Percentiles rank a stretch among this genome's conserved stretches.
phyloP scores from a whole-genome alignment of 92 coral and sea anemone species.

The Blastomussa wellsi region DNA sequence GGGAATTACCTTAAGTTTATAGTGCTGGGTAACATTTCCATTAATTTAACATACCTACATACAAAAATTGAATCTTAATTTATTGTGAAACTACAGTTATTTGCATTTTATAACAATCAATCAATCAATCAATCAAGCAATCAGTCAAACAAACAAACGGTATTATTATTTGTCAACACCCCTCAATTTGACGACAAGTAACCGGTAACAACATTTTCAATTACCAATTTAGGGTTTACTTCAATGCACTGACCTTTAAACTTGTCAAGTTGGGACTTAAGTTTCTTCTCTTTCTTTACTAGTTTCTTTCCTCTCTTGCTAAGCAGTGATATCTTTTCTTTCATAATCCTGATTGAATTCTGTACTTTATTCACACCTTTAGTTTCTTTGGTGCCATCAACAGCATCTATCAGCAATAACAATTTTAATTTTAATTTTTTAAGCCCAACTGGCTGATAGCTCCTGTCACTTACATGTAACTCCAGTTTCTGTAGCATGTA shows the following conservation, averaged over 20 bases:
- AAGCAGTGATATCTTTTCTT: slow-evolving; percentile 77
- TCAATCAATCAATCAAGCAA: background rate
- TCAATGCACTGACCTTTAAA: slow-evolving; percentile 75
- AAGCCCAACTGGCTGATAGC: too few relatives aligned
- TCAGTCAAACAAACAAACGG: background rate
- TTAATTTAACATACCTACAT: too few relatives aligned
- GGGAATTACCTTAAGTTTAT: too few relatives aligned
- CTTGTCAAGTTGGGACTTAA: slow-evolving; percentile 54
- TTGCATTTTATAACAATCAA: background rate
- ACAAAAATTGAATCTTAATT: background rate
- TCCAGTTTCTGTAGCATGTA: too few relatives aligned
- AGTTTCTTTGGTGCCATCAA: slow-evolving; percentile 36
- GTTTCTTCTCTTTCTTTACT: slow-evolving; percentile 70
- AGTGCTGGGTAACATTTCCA: too few relatives aligned
- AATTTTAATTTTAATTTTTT: too few relatives aligned
- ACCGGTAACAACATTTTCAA: background rate
- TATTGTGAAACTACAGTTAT: too few relatives aligned
- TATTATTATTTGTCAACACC: too few relatives aligned
- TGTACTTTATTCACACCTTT: slow-evolving; percentile 50
- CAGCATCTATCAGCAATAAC: slow-evolving; percentile 38
- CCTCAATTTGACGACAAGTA: too few relatives aligned
- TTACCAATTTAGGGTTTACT: background rate
- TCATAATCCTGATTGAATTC: slow-evolving; percentile 70
- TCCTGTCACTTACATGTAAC: too few relatives aligned
- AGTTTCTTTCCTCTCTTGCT: slow-evolving; percentile 79